Base-by-base conservation (phyloP, 1,140 invertebrate genomes). In the Globodera ellingtonae region DNA sequence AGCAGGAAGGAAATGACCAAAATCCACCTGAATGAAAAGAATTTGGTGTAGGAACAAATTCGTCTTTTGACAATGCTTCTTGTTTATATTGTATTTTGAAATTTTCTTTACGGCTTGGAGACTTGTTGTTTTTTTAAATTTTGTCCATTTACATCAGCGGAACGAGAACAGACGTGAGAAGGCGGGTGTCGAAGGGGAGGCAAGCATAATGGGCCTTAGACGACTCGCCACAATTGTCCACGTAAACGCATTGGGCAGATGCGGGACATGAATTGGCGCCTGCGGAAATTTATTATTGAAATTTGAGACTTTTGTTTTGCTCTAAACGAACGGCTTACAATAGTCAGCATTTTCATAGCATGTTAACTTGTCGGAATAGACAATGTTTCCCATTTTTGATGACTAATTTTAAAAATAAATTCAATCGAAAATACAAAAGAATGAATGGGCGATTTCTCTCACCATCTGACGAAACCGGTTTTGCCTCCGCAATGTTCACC, bases 281-380 rank as follows among this genome's bases (percentile, higher is more conserved):
- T 84, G 62, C 44, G 71, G 65, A n/a, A 75, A 35, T 70, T 79
- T 78, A n/a, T 2, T 6, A 35, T n/a, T n/a, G n/a, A n/a, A n/a
- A n/a, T n/a, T n/a, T n/a, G n/a, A n/a, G n/a, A 35, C 0, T 35
- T 35, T 35, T 35, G 3, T 35, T 35, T 35, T 35, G 1, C 35
- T 35, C 35, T 0, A 35, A 35, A 35, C 35, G 13, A 24, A 46
- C n/a, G 13, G 18, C 77, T 48, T 80, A 84, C 83, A 84, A 72
- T 62, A 52, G 72, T 84, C 84, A 50, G 84, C 59, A 24, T 74
- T 84, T 59, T 84, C 83, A 62, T 81, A 84, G 44, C 83, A 84
- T 9, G 75, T 52, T 6, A 84, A 24, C 21, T 72, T 75, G n/a
- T 84, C 80, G n/a, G 82, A 79, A 75, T 86, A 84, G 35, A 84